These are phyloP conservation scores for Eulacestoma nigropectus DNA, from an alignment of 2,113 vertebrate genomes.

Conservation along the genomic window DNA sequence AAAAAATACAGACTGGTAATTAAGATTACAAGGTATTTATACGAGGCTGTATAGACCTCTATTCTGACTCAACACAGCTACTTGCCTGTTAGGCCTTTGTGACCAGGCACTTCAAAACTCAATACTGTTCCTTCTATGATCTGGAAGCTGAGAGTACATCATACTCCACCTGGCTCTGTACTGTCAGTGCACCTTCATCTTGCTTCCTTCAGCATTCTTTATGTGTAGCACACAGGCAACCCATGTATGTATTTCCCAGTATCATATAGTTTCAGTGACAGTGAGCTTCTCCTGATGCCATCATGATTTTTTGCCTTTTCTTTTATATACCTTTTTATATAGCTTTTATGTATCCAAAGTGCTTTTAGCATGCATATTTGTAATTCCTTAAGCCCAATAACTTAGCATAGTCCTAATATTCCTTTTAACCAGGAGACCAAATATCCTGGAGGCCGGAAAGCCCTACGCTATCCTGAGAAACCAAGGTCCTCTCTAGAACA, in stretches of 20 bases:
- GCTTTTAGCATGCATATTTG: no score
- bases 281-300: not conserved
- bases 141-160: not conserved
- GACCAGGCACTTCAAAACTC: not conserved
- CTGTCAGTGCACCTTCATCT: not conserved
- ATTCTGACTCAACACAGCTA: not conserved
- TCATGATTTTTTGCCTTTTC: no score
- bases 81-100: not conserved
- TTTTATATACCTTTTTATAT: no score
- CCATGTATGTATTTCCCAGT: not conserved
- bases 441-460: no score
- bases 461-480: no score
- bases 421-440: no score
- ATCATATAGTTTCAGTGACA: not conserved
- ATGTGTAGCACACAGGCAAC: not conserved
- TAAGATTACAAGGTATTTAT: not conserved
- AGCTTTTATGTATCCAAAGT: no score
- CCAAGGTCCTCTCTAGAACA: no score
- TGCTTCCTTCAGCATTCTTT: not conserved
- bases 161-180: not conserved
- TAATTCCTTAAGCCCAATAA: no score
- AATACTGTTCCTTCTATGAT: not conserved
- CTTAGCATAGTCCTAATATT: no score
- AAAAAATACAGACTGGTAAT: not conserved
- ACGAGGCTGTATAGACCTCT: not conserved